These are phyloP conservation scores for Acrobasis repandana DNA, from an alignment of 2,888 invertebrate genomes.

Conservation along the genomic window DNA sequence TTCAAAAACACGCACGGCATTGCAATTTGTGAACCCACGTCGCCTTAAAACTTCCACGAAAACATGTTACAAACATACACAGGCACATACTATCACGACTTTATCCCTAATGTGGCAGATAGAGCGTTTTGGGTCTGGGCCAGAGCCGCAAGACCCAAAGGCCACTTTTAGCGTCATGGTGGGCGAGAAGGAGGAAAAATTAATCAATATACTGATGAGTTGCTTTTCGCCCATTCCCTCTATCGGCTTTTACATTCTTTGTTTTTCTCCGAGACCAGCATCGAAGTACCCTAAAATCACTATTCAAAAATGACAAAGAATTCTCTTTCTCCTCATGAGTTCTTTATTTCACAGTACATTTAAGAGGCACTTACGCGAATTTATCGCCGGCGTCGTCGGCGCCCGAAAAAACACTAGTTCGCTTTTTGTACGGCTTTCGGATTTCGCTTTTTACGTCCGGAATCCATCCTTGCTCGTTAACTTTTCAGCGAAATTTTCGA, in stretches of 20 bases:
- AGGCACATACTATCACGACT: no score
- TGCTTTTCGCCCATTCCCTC: no score
- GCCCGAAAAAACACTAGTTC: conserved; percentile 16
- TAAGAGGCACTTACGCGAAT: conserved; percentile 22
- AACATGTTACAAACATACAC: no score
- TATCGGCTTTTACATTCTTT: not conserved
- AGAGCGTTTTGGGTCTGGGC: no score
- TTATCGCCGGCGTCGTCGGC: conserved; percentile 20
- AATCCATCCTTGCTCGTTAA: not conserved
- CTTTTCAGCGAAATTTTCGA: not conserved
- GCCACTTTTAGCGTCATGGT: no score
- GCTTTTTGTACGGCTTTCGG: conserved; percentile 7
- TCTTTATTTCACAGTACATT: conserved; percentile 24
- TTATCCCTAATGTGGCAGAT: no score
- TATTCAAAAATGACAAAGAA: conserved; percentile 2
- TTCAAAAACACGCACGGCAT: no score
- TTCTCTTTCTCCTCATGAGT: conserved; percentile 4
- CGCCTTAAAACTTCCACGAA: no score
- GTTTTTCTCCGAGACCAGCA: not conserved
- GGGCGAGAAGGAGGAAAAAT: no score
- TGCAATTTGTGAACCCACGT: no score
- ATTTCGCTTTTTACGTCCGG: conserved; percentile 6
- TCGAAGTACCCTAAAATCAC: not conserved
- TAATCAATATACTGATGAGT: no score
- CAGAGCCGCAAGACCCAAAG: no score